These are phyloP conservation scores for Tyto alba DNA, from an alignment of 2,113 vertebrate species.

Conservation along the genomic window DNA sequence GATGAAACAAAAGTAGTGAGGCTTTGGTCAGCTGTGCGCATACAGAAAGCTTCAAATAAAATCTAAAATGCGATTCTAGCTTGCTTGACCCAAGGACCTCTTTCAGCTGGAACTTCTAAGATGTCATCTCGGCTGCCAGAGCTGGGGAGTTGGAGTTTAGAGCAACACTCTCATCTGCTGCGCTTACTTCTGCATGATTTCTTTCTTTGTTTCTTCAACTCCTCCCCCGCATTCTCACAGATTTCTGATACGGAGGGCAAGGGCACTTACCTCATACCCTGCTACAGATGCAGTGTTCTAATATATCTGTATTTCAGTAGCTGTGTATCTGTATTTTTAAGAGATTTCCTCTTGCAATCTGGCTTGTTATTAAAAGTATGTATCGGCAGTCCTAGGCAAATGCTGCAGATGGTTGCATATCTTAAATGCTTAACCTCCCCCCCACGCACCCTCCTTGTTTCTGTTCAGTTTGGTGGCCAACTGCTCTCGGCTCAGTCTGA, in stretches of 20 bases:
- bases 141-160: neutral
- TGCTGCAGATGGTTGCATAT: constrained; percentile 42
- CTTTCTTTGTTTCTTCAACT: constrained; percentile 24
- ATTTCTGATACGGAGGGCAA: neutral
- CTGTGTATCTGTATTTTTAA: neutral
- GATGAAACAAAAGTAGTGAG: neutral
- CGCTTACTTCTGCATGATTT: neutral
- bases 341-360: neutral
- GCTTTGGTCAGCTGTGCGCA: neutral
- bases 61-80: neutral
- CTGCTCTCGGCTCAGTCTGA: constrained; percentile 59
- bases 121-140: neutral
- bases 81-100: neutral
- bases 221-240: neutral
- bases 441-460: constrained; percentile 19
- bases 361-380: neutral
- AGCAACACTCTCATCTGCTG: neutral
- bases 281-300: neutral
- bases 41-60: neutral
- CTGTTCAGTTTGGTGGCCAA: constrained; percentile 42
- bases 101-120: neutral
- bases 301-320: neutral
- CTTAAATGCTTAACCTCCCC: constrained; percentile 44
- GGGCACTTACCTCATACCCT: neutral
- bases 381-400: neutral